phyloP scores from a whole-genome alignment of 2,888 invertebrate genomes.

The Theretra japonica region DNA sequence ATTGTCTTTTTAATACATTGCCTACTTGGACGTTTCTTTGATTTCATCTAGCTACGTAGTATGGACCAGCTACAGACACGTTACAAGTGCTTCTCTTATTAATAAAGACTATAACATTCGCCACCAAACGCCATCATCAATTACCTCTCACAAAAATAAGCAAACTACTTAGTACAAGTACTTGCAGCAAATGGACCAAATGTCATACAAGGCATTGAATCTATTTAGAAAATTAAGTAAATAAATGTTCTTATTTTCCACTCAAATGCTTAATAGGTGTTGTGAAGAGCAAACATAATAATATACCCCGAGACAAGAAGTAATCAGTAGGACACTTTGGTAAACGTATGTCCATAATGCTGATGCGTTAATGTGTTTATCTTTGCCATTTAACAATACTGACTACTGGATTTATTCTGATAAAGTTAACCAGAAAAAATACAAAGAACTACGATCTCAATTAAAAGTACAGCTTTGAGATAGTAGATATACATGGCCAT shows the following conservation, averaged over 20 bases:
- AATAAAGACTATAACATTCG: not conserved
- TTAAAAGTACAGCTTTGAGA: too few species aligned
- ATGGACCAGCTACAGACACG: constrained; percentile 1
- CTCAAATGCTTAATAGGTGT: too few species aligned
- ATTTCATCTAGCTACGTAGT: constrained; percentile 73
- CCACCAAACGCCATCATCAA: not conserved
- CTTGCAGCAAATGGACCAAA: too few species aligned
- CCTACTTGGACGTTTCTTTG: constrained; percentile 77
- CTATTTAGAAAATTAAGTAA: too few species aligned
- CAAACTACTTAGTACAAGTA: too few species aligned
- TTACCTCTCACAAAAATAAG: not conserved
- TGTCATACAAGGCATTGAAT: too few species aligned
- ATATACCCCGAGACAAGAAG: not conserved
- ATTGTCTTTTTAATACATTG: constrained; percentile 77
- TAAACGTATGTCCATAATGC: not conserved
- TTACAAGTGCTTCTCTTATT: not conserved
- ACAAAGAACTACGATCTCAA: too few species aligned
- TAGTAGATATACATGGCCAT: too few species aligned
- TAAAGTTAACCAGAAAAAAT: too few species aligned
- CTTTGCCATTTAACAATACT: too few species aligned
- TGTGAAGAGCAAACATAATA: not conserved
- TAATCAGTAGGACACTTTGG: not conserved
- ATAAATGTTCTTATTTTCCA: too few species aligned
- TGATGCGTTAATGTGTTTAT: not conserved
- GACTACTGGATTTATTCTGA: too few species aligned